A percentile compares a stretch with the other conserved stretches of the same genome.
phyloP scores from a whole-genome alignment of 2,797 vertebrate genomes.

The Propithecus deckenii region DNA sequence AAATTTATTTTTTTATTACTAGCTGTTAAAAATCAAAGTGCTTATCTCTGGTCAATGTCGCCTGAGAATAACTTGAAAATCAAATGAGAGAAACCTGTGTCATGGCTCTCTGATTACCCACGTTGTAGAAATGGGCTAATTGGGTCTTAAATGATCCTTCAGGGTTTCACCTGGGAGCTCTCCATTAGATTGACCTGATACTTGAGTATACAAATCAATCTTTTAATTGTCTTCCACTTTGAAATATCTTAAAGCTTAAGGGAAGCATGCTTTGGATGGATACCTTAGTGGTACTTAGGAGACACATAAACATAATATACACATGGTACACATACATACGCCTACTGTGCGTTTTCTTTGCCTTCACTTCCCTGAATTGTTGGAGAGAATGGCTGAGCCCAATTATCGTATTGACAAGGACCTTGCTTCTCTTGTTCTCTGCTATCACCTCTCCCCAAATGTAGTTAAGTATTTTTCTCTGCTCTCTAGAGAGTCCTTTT shows the following conservation, averaged over 20 bases:
- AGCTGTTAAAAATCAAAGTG: neutral
- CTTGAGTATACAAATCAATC: neutral
- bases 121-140: neutral
- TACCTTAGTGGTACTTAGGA: neutral
- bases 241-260: neutral
- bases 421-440: neutral
- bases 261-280: neutral
- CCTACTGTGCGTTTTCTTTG: neutral
- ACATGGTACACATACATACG: no score
- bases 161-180: neutral
- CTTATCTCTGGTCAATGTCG: neutral
- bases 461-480: neutral
- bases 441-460: neutral
- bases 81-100: neutral
- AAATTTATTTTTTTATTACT: neutral
- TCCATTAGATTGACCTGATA: neutral
- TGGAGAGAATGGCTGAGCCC: neutral
- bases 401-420: neutral
- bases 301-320: neutral
- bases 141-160: neutral
- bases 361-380: neutral
- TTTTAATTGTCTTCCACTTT: constrained; percentile 1
- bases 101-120: neutral
- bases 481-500: neutral
- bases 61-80: constrained; percentile 26